Conservation (phyloP, 2,797 vertebrate species). For the Anas bahamensis region DNA sequence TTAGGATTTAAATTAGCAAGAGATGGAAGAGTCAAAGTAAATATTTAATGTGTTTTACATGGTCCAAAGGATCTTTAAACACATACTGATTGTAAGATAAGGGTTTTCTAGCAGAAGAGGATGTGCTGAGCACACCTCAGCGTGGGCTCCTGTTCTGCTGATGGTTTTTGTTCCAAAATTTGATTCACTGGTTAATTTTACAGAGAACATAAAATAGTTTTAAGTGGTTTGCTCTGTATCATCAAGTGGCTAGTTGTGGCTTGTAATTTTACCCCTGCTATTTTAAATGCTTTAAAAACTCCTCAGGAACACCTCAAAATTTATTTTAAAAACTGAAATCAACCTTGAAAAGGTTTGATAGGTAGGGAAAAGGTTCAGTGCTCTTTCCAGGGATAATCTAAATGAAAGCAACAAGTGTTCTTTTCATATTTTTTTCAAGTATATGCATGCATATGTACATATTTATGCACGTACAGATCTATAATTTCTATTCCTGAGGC, state of each 20-base stretch:
- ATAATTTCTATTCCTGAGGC: background rate
- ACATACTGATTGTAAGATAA: background rate
- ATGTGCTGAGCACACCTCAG: background rate
- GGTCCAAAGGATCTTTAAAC: background rate
- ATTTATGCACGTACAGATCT: background rate
- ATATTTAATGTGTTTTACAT: background rate
- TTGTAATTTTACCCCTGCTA: background rate
- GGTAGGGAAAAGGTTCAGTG: background rate
- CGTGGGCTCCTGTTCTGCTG: background rate
- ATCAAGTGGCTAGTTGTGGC: background rate
- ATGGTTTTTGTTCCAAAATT: background rate
- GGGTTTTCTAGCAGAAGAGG: background rate
- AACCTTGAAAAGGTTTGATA: background rate
- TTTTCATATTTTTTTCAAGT: background rate
- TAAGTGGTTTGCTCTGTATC: background rate
- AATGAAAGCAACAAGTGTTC: background rate
- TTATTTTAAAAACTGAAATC: background rate
- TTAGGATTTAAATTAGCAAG: slow-evolving; percentile 39
- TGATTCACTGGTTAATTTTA: background rate
- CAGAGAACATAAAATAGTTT: background rate
- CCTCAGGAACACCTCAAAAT: background rate
- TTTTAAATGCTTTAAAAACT: background rate
- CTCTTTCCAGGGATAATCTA: background rate
- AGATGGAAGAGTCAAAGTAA: background rate
- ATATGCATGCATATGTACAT: background rate